Percentiles rank a stretch among this genome's conserved stretches.
Conservation (phyloP, 2,797 vertebrate species). For the Sebastes dallii region DNA sequence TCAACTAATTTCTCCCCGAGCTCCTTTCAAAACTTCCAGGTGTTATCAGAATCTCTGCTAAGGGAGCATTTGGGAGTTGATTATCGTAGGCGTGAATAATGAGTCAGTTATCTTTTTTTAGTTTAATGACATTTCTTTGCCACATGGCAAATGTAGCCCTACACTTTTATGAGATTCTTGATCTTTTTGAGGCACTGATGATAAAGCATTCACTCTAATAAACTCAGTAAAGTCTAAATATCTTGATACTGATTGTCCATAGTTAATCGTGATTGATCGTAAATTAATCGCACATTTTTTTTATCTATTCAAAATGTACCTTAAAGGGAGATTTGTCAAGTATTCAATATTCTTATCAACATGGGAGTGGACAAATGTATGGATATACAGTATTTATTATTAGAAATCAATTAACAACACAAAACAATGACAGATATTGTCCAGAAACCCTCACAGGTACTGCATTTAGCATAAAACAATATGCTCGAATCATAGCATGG, state of each 20-base stretch:
- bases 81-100: conserved; percentile 36
- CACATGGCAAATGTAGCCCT: conserved; percentile 3
- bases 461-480: no score
- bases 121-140: conserved; percentile 37
- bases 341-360: no score
- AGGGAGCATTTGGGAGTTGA: conserved; percentile 38
- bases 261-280: no score
- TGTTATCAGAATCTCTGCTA: conserved; percentile 42
- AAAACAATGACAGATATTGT: no score
- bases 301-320: no score
- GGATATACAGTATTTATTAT: no score
- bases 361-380: no score
- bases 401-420: no score
- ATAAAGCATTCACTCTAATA: not conserved
- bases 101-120: conserved; percentile 28
- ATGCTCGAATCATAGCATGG: no score
- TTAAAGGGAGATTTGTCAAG: no score
- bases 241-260: not conserved
- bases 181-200: conserved; percentile 7
- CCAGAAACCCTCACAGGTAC: no score
- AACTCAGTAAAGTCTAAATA: not conserved
- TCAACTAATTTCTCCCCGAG: conserved; percentile 57
- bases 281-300: no score
- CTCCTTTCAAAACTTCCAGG: conserved; percentile 60
- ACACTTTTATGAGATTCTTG: conserved; percentile 8